Evolutionary conservation across 2,888 invertebrate genomes (phyloP).

Genomic region (Neoitamus cyanurus): DNA sequence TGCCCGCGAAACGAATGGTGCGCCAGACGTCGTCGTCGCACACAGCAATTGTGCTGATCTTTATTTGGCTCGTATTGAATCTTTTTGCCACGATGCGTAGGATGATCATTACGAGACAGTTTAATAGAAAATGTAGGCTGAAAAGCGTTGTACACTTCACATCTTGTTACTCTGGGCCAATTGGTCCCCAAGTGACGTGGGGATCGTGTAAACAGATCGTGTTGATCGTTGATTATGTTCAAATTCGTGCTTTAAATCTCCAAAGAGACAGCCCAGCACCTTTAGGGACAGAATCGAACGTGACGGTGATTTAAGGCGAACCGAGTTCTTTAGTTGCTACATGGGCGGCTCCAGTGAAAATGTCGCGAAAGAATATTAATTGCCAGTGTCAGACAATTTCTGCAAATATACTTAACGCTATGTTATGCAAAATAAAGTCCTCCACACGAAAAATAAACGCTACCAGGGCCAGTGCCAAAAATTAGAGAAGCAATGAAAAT

Average conservation of each 20-base stretch:
- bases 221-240: conserved; percentile 38
- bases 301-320: background rate
- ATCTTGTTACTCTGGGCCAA: background rate
- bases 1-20: background rate
- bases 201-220: conserved; percentile 44
- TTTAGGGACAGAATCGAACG: conserved; percentile 32
- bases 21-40: background rate
- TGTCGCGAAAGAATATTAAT: background rate
- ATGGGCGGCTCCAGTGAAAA: background rate
- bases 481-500: too few relatives aligned
- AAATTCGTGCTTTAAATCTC: conserved; percentile 34
- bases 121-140: conserved; percentile 46
- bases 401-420: too few relatives aligned
- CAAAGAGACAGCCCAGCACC: conserved; percentile 2
- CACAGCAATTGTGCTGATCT: conserved; percentile 10
- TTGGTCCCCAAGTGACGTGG: conserved; percentile 27
- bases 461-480: too few relatives aligned
- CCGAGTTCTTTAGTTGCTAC: background rate
- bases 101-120: conserved; percentile 46
- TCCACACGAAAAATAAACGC: too few relatives aligned
- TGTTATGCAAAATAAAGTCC: too few relatives aligned
- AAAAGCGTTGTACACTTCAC: conserved; percentile 41
- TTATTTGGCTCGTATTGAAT: conserved; percentile 18
- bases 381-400: background rate
- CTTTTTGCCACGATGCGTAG: conserved; percentile 33